Base-by-base conservation (phyloP, 2,888 invertebrate genomes). In the Sinhomidia bicolor region DNA sequence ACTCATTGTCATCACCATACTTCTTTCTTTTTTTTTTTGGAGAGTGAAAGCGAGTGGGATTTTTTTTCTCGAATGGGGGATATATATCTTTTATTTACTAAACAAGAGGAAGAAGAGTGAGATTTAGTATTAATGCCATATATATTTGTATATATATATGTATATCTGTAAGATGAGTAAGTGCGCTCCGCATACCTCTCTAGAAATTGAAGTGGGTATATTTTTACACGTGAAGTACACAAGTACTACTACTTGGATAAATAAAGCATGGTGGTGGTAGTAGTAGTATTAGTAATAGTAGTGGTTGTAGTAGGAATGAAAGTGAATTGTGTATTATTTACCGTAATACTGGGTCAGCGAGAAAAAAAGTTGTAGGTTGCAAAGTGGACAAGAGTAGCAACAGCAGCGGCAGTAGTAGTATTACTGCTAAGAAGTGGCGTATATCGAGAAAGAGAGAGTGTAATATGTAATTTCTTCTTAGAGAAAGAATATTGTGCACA, bases 241-340 rank as follows among this genome's bases (percentile, higher is more conserved):
- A 20, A 26, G 60, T 10, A 23, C 23, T 23, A 65, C 65, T 36
- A n/a, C n/a, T n/a, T 65, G 32, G 17, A 36, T 36, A 65, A 65
- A 65, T 36, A 65, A n/a, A 65, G 36, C n/a, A n/a, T n/a, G n/a
- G n/a, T n/a, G n/a, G n/a, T n/a, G n/a, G n/a, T n/a, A n/a, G n/a
- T n/a, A n/a, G n/a, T n/a, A n/a, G n/a, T n/a, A n/a, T n/a, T n/a
- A n/a, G n/a, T n/a, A n/a, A n/a, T n/a, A 41, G 51, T 12, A 23
- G 68, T 17, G 54, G 12, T 9, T 54, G 6, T 9, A 54, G 36
- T 6, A 17, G 36, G 17, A 29, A 78, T 9, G 78, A 78, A 78
- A 74, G 74, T 44, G 74, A 74, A 74, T 47, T 65, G 65, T 65
- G 65, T 36, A 65, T 65, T 65, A 65, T 65, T 65, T 65, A 65